phyloP scores from a whole-genome alignment of 1,140 invertebrate genomes.

The Lineus longissimus region DNA sequence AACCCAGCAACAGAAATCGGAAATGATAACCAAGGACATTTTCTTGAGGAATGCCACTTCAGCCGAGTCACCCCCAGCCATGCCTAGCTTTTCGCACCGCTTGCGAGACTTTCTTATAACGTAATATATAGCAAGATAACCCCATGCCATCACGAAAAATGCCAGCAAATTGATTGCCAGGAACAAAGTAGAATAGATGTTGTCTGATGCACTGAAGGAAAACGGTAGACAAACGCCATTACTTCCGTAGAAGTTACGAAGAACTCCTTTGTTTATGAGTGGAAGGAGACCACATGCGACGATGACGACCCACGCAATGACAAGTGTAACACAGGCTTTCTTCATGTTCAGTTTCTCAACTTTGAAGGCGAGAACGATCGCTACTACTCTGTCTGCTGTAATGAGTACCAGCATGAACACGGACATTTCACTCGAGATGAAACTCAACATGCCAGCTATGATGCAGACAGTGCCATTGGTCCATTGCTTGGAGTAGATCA shows the following conservation, averaged over 20 bases:
- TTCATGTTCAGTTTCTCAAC: neutral
- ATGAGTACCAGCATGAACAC: neutral
- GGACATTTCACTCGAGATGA: neutral
- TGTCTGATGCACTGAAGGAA: neutral
- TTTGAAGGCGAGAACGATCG: neutral
- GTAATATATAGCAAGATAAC: neutral
- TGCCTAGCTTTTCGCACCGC: neutral
- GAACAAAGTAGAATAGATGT: neutral
- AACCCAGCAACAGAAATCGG: slow-evolving; percentile 4
- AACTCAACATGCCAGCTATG: neutral
- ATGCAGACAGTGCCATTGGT: neutral
- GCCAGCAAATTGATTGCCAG: neutral
- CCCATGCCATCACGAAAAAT: neutral
- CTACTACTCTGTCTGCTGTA: neutral
- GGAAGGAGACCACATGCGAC: neutral
- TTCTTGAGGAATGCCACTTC: neutral
- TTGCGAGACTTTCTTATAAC: neutral
- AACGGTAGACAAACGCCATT: neutral
- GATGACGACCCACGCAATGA: neutral
- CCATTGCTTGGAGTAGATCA: slow-evolving; percentile 1
- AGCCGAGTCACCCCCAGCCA: neutral
- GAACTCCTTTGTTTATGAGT: neutral
- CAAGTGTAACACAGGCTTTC: neutral
- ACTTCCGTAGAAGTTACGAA: neutral
- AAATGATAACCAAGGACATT: neutral